phyloP scores from a whole-genome alignment of 1,140 invertebrate genomes.

The Caenorhabditis briggsae region DNA sequence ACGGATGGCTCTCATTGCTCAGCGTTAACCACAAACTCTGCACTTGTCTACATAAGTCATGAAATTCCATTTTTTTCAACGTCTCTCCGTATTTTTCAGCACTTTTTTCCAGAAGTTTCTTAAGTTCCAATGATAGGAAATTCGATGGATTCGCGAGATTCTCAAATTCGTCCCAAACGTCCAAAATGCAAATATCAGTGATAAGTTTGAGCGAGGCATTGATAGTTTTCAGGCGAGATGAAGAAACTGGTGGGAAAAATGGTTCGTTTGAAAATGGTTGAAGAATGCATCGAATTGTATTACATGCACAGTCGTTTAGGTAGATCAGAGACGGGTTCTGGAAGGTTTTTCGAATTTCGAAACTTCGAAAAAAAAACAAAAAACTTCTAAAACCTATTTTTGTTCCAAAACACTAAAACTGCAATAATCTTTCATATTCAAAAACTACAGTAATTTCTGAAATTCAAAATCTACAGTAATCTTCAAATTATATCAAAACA shows the following conservation, averaged over 20 bases:
- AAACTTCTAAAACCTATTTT: no score
- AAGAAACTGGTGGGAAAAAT: conserved; percentile 13
- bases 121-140: conserved; percentile 18
- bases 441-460: no score
- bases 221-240: conserved; percentile 4
- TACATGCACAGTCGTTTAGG: conserved; percentile 27
- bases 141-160: conserved; percentile 21
- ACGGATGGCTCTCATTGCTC: conserved; percentile 17
- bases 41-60: conserved; percentile 36
- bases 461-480: no score
- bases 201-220: conserved; percentile 32
- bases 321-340: conserved; percentile 12
- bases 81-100: background rate
- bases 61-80: conserved; percentile 12
- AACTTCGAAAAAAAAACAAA: no score
- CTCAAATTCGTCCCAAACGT: conserved; percentile 47
- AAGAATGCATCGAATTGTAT: conserved; percentile 23
- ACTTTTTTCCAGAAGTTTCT: conserved; percentile 21
- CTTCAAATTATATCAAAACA: no score
- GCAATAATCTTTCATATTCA: no score
- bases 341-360: background rate
- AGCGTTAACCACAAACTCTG: background rate
- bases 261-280: background rate
- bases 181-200: conserved; percentile 14
- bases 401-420: no score